phyloP scores from a whole-genome alignment of 2,888 invertebrate species.

The Fragum fragum region DNA sequence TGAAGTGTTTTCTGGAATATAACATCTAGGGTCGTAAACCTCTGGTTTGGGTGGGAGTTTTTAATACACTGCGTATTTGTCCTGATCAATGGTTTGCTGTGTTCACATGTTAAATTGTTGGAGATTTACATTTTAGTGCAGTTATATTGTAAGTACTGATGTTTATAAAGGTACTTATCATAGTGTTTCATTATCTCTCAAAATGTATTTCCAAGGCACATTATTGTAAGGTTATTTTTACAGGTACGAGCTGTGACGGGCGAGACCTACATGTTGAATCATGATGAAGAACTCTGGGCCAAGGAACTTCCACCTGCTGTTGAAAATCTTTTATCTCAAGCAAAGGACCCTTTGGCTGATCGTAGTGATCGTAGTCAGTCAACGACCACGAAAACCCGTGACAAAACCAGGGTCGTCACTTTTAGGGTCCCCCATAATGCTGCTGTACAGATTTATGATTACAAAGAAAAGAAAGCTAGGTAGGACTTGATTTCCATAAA shows the following conservation, averaged over 20 bases:
- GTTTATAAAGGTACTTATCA: no score
- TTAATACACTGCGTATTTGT: no score
- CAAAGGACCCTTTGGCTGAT: slow-evolving; percentile 87
- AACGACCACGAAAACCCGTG: slow-evolving; percentile 72
- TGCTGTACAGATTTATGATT: slow-evolving; percentile 88
- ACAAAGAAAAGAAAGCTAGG: slow-evolving; percentile 88
- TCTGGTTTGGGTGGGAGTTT: no score
- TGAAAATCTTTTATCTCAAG: slow-evolving; percentile 81
- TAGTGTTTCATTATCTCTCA: no score
- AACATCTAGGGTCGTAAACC: no score
- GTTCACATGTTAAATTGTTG: no score
- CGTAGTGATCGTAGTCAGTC: slow-evolving; percentile 72
- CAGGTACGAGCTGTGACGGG: slow-evolving; percentile 87
- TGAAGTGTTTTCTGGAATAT: no score
- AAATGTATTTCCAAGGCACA: no score
- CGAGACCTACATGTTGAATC: slow-evolving; percentile 88
- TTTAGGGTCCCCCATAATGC: slow-evolving; percentile 88
- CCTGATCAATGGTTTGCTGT: no score
- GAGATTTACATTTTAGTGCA: no score
- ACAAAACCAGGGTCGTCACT: slow-evolving; percentile 86
- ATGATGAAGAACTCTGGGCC: slow-evolving; percentile 87
- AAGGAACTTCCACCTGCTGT: slow-evolving; percentile 87
- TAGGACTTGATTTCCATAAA: slow-evolving; percentile 59
- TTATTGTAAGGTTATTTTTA: neutral
- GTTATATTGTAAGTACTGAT: no score